Conservation (phyloP, 2,113 vertebrate species). For the Cebus imitator region DNA sequence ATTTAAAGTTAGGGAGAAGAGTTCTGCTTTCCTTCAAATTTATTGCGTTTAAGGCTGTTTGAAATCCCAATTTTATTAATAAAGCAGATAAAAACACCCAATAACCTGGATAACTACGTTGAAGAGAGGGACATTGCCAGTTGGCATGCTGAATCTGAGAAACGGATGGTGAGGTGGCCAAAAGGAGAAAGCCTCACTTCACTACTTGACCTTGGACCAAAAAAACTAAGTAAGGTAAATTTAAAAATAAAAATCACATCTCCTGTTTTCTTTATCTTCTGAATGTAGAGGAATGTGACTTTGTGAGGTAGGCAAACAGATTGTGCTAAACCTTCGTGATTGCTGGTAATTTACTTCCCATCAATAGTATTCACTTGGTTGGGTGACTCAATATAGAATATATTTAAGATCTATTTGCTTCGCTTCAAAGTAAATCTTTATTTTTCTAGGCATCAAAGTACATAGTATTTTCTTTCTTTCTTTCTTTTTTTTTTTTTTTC, state of each 20-base stretch:
- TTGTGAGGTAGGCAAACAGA: conserved; percentile 10
- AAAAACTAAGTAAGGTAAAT: neutral
- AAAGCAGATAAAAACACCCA: neutral
- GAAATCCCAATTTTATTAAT: neutral
- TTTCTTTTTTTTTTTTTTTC: too few species aligned
- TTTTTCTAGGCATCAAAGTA: neutral
- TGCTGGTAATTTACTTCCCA: conserved; percentile 27
- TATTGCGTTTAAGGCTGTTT: neutral
- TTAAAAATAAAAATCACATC: neutral
- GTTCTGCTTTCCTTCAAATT: neutral
- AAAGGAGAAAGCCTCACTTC: neutral
- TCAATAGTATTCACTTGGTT: conserved; percentile 21
- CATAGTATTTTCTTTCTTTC: neutral
- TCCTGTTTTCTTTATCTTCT: neutral
- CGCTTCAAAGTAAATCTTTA: neutral
- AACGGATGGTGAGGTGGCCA: neutral
- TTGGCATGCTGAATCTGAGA: neutral
- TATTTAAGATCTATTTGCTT: neutral
- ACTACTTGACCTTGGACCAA: neutral
- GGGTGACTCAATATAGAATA: neutral
- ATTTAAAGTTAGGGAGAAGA: neutral
- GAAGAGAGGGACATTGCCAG: too few species aligned
- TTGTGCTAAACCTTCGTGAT: neutral
- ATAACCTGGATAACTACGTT: neutral
- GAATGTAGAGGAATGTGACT: neutral